Evolutionary conservation across 2,113 vertebrate genomes (phyloP).

Genomic region (Narcine bancroftii): DNA sequence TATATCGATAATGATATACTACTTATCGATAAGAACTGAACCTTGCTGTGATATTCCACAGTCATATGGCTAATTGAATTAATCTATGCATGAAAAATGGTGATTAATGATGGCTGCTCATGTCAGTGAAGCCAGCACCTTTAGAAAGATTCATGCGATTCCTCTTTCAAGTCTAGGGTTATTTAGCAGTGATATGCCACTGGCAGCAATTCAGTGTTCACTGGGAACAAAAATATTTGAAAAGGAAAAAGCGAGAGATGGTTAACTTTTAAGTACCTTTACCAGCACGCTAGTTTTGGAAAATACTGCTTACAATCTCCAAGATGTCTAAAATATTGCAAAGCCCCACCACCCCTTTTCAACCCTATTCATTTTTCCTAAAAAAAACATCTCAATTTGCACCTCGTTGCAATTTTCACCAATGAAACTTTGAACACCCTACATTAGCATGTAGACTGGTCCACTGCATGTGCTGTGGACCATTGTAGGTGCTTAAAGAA

Average conservation of each 20-base stretch:
- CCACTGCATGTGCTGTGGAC: slow-evolving; percentile 19
- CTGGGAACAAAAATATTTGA: not conserved
- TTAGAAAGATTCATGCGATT: not conserved
- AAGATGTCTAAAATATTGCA: slow-evolving; percentile 31
- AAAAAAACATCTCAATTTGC: not conserved
- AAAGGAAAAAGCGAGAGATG: not conserved
- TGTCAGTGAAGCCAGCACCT: not conserved
- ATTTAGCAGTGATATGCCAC: not conserved
- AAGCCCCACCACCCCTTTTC: slow-evolving; percentile 25
- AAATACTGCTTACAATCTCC: slow-evolving; percentile 2
- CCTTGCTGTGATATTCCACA: not conserved
- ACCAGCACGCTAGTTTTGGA: not conserved
- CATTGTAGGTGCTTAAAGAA: not conserved
- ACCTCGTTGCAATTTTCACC: slow-evolving; percentile 12
- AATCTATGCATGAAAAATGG: not conserved
- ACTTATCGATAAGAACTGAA: not conserved
- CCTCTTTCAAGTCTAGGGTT: not conserved
- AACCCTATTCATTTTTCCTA: not conserved
- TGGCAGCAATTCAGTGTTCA: not conserved
- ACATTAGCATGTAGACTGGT: slow-evolving; percentile 2
- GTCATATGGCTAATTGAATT: not conserved
- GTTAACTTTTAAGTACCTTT: slow-evolving; percentile 7
- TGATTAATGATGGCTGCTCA: not conserved
- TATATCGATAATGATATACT: not conserved
- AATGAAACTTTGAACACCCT: slow-evolving; percentile 17